These are phyloP conservation scores for Thaumatotibia leucotreta DNA, from an alignment of 1,140 invertebrate species.

Conservation along the genomic window DNA sequence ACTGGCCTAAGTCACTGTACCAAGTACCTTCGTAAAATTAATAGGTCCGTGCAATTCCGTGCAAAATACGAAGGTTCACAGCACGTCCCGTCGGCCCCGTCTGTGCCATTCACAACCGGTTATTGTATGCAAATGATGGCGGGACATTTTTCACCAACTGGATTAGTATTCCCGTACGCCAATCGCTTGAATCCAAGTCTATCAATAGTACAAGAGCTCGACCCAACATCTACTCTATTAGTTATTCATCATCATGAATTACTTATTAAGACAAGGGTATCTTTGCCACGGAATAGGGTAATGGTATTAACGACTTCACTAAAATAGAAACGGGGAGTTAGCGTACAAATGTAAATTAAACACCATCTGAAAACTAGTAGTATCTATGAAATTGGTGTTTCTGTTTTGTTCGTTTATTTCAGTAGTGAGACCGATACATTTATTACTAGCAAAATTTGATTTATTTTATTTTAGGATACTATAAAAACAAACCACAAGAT, in stretches of 20 bases:
- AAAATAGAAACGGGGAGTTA: background rate
- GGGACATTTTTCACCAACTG: constrained; percentile 51
- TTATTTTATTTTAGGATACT: too few relatives aligned
- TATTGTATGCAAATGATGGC: constrained; percentile 63
- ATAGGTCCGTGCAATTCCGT: constrained; percentile 37
- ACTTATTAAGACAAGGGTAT: background rate
- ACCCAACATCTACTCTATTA: background rate
- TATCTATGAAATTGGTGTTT: too few relatives aligned
- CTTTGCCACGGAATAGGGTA: background rate
- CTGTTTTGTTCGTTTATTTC: too few relatives aligned
- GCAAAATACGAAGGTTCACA: constrained; percentile 26
- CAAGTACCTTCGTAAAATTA: too few relatives aligned
- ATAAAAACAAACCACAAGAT: too few relatives aligned
- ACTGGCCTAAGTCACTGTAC: too few relatives aligned
- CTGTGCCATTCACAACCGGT: constrained; percentile 52
- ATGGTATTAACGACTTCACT: background rate
- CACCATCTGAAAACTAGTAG: background rate
- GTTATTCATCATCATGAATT: background rate
- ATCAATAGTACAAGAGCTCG: background rate
- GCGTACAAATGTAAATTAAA: background rate
- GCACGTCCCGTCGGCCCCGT: constrained; percentile 45
- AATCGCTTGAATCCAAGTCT: constrained; percentile 17
- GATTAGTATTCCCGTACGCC: constrained; percentile 46
- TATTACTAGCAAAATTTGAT: too few relatives aligned
- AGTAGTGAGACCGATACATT: too few relatives aligned